Conservation (phyloP, 2,113 vertebrate genomes). For the Ciconia boyciana region DNA sequence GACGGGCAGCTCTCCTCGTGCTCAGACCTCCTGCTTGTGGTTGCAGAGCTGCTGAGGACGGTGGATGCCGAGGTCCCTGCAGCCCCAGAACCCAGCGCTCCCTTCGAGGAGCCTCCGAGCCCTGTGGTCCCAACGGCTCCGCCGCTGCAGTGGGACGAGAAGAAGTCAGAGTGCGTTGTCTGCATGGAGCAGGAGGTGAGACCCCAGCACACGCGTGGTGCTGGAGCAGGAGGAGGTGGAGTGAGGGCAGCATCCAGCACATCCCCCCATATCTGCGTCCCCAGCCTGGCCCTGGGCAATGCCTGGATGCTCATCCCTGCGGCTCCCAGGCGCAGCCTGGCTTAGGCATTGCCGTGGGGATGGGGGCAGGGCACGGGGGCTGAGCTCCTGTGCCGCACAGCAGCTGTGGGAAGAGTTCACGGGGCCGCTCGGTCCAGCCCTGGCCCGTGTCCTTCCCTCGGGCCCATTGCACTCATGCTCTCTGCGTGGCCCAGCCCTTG, state of each 20-base stretch:
- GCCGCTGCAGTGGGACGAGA: constrained; percentile 47
- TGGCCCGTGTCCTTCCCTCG: background rate
- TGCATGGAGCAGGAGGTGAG: constrained; percentile 92
- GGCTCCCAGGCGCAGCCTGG: background rate
- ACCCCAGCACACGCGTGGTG: accelerated
- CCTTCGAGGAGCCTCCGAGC: background rate
- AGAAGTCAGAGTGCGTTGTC: constrained; percentile 86
- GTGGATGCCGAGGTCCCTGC: background rate
- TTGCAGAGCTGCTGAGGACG: constrained; percentile 67
- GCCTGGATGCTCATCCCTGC: background rate
- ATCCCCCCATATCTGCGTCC: accelerated
- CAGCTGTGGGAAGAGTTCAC: accelerated
- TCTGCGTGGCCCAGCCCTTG: background rate
- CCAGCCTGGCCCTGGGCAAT: background rate
- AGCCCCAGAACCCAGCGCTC: constrained; percentile 57
- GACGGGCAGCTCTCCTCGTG: background rate
- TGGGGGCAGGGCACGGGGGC: background rate
- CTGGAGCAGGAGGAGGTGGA: background rate
- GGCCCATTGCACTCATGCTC: background rate
- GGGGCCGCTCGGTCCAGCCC: background rate
- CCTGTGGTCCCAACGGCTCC: constrained; percentile 67
- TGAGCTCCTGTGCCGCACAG: background rate
- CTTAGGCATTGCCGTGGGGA: accelerated
- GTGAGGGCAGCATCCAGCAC: background rate
- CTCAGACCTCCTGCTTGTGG: background rate